Percentiles rank a stretch among this genome's conserved stretches.
These are phyloP conservation scores for Xestobium rufovillosum DNA, from an alignment of 2,888 invertebrate genomes.

Conservation along the genomic window DNA sequence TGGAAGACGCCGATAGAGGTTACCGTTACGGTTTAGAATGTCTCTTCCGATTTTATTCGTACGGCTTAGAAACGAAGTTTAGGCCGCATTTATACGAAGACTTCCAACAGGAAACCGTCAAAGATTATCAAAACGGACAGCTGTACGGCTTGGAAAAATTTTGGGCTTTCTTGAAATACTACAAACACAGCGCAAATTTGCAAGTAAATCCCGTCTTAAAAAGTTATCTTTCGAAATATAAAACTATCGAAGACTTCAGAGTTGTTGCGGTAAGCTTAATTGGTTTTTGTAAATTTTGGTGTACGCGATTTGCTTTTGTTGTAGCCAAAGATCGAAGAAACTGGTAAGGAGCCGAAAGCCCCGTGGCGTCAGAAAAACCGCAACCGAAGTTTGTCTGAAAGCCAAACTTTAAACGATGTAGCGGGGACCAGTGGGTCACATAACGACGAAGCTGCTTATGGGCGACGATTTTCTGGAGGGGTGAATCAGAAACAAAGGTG, in stretches of 20 bases:
- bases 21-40: slow-evolving; percentile 84
- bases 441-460: slow-evolving; percentile 12
- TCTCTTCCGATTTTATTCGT: slow-evolving; percentile 94
- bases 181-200: slow-evolving; percentile 69
- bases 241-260: slow-evolving; percentile 84
- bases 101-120: slow-evolving; percentile 88
- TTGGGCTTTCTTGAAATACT: slow-evolving; percentile 98
- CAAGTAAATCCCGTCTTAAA: slow-evolving; percentile 67
- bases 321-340: slow-evolving; percentile 56
- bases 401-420: slow-evolving; percentile 32
- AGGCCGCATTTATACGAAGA: slow-evolving; percentile 91
- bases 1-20: slow-evolving; percentile 86
- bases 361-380: slow-evolving; percentile 48
- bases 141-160: slow-evolving; percentile 98
- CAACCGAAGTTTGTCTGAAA: slow-evolving; percentile 62
- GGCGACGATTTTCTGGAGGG: slow-evolving; percentile 13
- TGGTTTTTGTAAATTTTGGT: slow-evolving; percentile 9
- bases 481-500: too few species aligned
- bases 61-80: slow-evolving; percentile 94
- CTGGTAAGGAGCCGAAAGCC: slow-evolving; percentile 46
- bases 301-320: slow-evolving; percentile 27
- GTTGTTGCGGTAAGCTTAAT: slow-evolving; percentile 57
- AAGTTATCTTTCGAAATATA: slow-evolving; percentile 69
- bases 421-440: slow-evolving; percentile 26
- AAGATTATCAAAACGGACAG: slow-evolving; percentile 87